phyloP scores from a whole-genome alignment of 92 coral and sea anemone genomes.

The Heliopora coerulea region DNA sequence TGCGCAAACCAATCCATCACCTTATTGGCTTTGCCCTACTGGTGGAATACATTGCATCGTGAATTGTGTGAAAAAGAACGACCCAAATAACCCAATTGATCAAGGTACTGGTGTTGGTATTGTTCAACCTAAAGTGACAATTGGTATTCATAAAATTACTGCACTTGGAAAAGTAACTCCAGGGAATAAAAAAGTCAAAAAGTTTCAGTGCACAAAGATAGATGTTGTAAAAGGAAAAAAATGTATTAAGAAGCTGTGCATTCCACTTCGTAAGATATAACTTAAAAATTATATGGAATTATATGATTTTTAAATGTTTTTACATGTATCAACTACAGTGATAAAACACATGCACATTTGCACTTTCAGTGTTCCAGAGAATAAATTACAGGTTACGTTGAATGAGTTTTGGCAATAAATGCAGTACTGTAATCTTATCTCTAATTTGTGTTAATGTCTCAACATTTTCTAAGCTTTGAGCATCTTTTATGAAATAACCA shows the following conservation, averaged over 20 bases:
- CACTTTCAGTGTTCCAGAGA: too few relatives aligned
- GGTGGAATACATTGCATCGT: constrained; percentile 23
- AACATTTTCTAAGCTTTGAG: too few relatives aligned
- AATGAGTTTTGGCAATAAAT: too few relatives aligned
- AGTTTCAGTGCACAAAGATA: neutral
- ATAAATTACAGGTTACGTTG: too few relatives aligned
- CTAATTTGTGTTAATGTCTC: too few relatives aligned
- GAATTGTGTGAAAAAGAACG: constrained; percentile 14
- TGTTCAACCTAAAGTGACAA: neutral
- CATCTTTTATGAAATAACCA: too few relatives aligned
- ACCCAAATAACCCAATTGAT: neutral
- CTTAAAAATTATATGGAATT: too few relatives aligned
- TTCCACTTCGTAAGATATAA: neutral
- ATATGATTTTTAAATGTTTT: too few relatives aligned
- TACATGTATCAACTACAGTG: too few relatives aligned
- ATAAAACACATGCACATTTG: too few relatives aligned
- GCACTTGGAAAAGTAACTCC: neutral
- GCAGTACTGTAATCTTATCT: too few relatives aligned
- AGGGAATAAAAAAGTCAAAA: neutral
- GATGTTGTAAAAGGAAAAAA: neutral
- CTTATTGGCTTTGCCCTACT: constrained; percentile 11
- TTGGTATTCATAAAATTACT: neutral
- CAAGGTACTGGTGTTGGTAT: neutral
- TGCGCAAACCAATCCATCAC: neutral
- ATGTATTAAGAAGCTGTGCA: constrained; percentile 9